Evolutionary conservation across 2,113 vertebrate genomes (phyloP).

Genomic region (Sprattus sprattus): DNA sequence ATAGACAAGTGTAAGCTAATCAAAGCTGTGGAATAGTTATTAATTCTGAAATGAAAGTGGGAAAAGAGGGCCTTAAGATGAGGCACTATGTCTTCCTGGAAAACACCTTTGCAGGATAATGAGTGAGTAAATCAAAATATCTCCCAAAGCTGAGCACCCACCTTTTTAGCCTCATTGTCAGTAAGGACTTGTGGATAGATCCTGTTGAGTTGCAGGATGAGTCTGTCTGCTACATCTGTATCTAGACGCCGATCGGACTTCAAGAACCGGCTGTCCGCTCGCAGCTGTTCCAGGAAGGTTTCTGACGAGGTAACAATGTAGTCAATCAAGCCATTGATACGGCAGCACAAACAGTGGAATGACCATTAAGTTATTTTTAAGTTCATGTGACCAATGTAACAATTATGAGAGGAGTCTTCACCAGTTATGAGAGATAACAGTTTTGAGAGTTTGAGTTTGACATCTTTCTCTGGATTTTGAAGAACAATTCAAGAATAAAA

Average conservation of each 20-base stretch:
- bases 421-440: no score
- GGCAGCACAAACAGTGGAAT: not conserved
- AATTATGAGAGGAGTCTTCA: no score
- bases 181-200: constrained; percentile 94
- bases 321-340: not conserved
- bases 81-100: not conserved
- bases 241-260: constrained; percentile 75
- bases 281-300: constrained; percentile 81
- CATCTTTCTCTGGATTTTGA: no score
- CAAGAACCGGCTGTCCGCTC: constrained; percentile 83
- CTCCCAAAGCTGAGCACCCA: constrained; percentile 43
- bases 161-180: constrained; percentile 90
- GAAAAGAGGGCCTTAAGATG: no score
- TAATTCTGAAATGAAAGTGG: no score
- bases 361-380: not conserved
- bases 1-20: no score
- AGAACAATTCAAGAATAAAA: no score
- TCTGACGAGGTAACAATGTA: constrained; percentile 50
- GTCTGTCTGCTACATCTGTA: constrained; percentile 87
- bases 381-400: not conserved
- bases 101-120: constrained; percentile 23
- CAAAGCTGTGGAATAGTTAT: no score
- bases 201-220: constrained; percentile 93
- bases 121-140: not conserved
- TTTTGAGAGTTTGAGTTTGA: no score